Evolutionary conservation across 1,140 invertebrate species (phyloP).

Genomic region (Hestina assimilis): DNA sequence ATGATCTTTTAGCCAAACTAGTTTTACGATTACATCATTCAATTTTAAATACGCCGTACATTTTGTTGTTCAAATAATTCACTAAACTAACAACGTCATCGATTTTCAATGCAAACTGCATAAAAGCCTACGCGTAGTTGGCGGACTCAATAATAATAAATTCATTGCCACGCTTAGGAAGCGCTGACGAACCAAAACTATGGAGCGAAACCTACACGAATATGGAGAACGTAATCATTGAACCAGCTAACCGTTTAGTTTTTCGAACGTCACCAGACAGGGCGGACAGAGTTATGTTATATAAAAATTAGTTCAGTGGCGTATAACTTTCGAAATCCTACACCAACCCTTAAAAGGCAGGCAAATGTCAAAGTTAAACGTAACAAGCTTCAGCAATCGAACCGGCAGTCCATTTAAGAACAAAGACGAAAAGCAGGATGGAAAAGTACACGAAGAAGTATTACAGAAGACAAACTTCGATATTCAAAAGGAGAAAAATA

Average conservation of each 20-base stretch:
- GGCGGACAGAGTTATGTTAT: slow-evolving; percentile 49
- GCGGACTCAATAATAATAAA: slow-evolving; percentile 51
- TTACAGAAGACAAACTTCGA: slow-evolving; percentile 53
- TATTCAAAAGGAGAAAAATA: slow-evolving; percentile 62
- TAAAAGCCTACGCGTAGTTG: slow-evolving; percentile 45
- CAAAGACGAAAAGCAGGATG: slow-evolving; percentile 32
- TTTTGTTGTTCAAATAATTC: slow-evolving; percentile 34
- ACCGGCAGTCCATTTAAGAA: slow-evolving; percentile 61
- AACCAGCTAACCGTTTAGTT: slow-evolving; percentile 54
- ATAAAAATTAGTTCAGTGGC: slow-evolving; percentile 49
- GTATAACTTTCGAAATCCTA: slow-evolving; percentile 43
- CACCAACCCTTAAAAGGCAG: slow-evolving; percentile 30
- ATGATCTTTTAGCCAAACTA: slow-evolving; percentile 6
- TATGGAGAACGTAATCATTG: slow-evolving; percentile 47
- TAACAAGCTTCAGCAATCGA: slow-evolving; percentile 63
- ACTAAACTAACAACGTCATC: slow-evolving; percentile 42
- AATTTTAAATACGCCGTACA: slow-evolving; percentile 16
- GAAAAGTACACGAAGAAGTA: slow-evolving; percentile 50
- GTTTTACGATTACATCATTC: slow-evolving; percentile 32
- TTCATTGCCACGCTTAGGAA: slow-evolving; percentile 73
- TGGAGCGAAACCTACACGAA: slow-evolving; percentile 73
- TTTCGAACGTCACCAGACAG: slow-evolving; percentile 43
- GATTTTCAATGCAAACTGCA: slow-evolving; percentile 71
- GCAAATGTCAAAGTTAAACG: slow-evolving; percentile 61
- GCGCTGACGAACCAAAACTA: slow-evolving; percentile 66